Evolutionary conservation across 1,140 invertebrate genomes (phyloP).

Genomic region (Xylocopa sonorina): DNA sequence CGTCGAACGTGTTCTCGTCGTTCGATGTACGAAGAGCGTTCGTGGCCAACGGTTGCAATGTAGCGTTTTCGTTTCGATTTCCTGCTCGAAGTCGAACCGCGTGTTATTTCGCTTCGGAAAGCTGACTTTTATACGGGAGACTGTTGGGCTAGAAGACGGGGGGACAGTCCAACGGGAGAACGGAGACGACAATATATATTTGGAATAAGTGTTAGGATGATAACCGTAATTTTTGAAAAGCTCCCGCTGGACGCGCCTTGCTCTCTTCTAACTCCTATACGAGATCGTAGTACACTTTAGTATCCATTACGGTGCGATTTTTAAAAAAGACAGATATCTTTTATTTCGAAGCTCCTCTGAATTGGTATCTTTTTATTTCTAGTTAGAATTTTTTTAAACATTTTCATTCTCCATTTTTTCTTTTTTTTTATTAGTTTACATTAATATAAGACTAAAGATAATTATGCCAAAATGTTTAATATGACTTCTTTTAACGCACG

Average conservation of each 20-base stretch:
- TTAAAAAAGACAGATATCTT: neutral
- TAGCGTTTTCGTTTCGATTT: conserved; percentile 48
- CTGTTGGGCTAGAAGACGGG: conserved; percentile 47
- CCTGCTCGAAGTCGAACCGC: conserved; percentile 47
- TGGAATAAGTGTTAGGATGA: conserved; percentile 52
- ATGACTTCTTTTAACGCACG: neutral
- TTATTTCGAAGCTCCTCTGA: neutral
- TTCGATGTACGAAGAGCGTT: conserved; percentile 56
- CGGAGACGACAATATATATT: conserved; percentile 64
- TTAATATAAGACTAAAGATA: neutral
- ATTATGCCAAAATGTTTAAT: conserved; percentile 13
- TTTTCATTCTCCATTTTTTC: too few relatives aligned
- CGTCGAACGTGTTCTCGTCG: conserved; percentile 41
- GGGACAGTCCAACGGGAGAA: conserved; percentile 47
- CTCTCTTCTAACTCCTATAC: conserved; percentile 14
- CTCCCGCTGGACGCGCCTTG: conserved; percentile 45
- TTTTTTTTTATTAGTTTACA: neutral
- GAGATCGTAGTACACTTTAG: neutral
- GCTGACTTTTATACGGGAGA: conserved; percentile 21
- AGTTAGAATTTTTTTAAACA: neutral
- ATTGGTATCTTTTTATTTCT: neutral
- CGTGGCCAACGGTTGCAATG: conserved; percentile 50
- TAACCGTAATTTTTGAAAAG: conserved; percentile 48
- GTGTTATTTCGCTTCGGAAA: conserved; percentile 60
- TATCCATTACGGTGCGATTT: neutral